Evolutionary conservation across 2,113 vertebrate genomes (phyloP), one percentile per base, ranked within the genome.

Genomic region (Coturnix japonica): DNA sequence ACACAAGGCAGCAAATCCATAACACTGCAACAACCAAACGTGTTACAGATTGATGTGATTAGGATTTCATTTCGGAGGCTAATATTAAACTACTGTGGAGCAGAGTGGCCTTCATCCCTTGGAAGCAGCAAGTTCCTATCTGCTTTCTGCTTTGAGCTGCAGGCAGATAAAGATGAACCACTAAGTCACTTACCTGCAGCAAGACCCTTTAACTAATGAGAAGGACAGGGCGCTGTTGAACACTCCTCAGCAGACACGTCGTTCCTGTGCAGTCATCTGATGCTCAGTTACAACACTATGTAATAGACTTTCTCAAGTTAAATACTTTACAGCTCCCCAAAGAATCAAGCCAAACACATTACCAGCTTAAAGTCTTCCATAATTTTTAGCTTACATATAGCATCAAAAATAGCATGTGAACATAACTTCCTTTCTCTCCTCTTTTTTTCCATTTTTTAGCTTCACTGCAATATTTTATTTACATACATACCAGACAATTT

Each of bases 111-210:
- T 79, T 76, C 3, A 4, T 2, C 65, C 61, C 81, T 79, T 61
- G 16, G 87, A 72, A 93, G 63, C 61, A 84, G 22, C 70, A 79
- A 73, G 75, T 9, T 93, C 20, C 49, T 22, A 11, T 47, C 78
- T 89, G 59, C 41, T 79, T 64, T 69, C n/a, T 87, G n/a, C 63
- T 85, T 69, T 30, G 63, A 85, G 49, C 14, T 69, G n/a, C 70
- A 49, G 28, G 64, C 26, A 78, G 23, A 72, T 39, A 13, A 69
- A 79, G 56, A 81, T 44, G 20, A 84, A 81, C 72, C 53, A 79
- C n/a, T 22, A 49, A 86, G 81, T 16, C 70, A 61, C 44, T 71
- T 49, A 72, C 35, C 44, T 89, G 26, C 28, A 43, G 28, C 37
- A 89, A 81, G 21, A 67, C 53, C 53, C 17, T 65, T 41, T 56